Evolutionary conservation across 1,140 invertebrate genomes (phyloP).

Genomic region (Drosophila ogumai): DNA sequence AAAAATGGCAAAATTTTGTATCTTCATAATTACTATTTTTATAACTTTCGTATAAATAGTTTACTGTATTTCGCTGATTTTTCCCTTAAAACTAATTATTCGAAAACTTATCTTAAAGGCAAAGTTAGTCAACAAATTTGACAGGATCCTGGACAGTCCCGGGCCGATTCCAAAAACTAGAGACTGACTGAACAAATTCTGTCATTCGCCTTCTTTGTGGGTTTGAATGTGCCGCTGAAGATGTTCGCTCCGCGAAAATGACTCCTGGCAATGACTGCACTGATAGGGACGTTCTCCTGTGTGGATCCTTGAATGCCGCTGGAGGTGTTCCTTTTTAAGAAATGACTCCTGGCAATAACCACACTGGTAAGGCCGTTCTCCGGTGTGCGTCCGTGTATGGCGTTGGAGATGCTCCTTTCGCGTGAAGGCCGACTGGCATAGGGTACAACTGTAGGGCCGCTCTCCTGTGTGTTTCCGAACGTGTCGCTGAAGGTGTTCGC

Average conservation of each 20-base stretch:
- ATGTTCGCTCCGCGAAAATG: constrained; percentile 4
- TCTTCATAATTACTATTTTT: not conserved
- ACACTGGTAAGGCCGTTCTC: constrained; percentile 1
- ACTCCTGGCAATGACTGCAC: not conserved
- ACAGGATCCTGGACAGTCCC: not conserved
- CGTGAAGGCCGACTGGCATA: constrained; percentile 1
- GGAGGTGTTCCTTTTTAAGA: not conserved
- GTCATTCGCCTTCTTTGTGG: not conserved
- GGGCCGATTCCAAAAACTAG: not conserved
- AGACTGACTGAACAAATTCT: not conserved
- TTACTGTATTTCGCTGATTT: not conserved
- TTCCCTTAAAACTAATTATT: not conserved
- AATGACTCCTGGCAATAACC: not conserved
- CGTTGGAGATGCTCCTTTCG: constrained; percentile 8
- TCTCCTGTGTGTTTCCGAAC: constrained; percentile 3
- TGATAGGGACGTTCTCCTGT: constrained; percentile 2
- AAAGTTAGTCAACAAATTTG: not conserved
- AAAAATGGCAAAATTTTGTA: no score
- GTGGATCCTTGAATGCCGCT: not conserved
- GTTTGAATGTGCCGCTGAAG: not conserved
- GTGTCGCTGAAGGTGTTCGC: constrained; percentile 12
- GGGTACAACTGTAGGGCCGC: not conserved
- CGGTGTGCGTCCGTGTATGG: constrained; percentile 1
- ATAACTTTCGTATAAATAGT: not conserved
- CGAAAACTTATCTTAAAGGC: not conserved